Base-by-base conservation (phyloP, 2,888 invertebrate genomes). In the Drosophila gaucha region DNA sequence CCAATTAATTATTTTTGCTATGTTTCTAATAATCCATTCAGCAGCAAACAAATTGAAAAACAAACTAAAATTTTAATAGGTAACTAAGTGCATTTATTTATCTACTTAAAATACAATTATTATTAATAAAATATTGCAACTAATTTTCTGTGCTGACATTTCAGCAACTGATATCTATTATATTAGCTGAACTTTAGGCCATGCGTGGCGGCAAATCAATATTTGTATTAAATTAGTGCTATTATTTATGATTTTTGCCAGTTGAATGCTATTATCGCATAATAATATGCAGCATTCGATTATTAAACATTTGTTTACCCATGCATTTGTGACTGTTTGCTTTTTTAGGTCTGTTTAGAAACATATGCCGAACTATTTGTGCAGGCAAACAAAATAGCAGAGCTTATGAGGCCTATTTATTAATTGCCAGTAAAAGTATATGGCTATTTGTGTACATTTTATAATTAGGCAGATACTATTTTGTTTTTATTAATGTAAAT, bases 191-290 rank as follows among this genome's bases (percentile, higher is more conserved):
- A 41, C n/a, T 59, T 49, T 31, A 26, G 43, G 44, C 24, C 6
- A 20, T 8, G n/a, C 18, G 24, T 24, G 12, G 18, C n/a, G 28
- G 3, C 55, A 31, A 22, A 36, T 74, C 63, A 74, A 69, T 74
- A 54, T 57, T 63, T 75, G 46, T 20, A 49, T 64, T 39, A 31
- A 55, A 71, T 75, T 71, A 52, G 41, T 26, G 4, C 18, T 49
- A 64, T 70, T 58, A 49, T 46, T 52, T 50, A 52, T 46, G 43
- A 12, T 50, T 50, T 50, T 67, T 38, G 16, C 36, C 31, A 26
- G 43, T 30, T 28, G 33, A 54, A 46, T 46, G 33, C 10, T n/a
- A 63, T 63, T 70, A 58, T 54, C 38, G 33, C 14, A 26, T 30
- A 35, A 54, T 58, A 65, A 46, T 46, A 35, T 49, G 58, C 35